These are phyloP conservation scores for Atherinosoma microstoma DNA, from an alignment of 2,797 vertebrate species.

Conservation along the genomic window DNA sequence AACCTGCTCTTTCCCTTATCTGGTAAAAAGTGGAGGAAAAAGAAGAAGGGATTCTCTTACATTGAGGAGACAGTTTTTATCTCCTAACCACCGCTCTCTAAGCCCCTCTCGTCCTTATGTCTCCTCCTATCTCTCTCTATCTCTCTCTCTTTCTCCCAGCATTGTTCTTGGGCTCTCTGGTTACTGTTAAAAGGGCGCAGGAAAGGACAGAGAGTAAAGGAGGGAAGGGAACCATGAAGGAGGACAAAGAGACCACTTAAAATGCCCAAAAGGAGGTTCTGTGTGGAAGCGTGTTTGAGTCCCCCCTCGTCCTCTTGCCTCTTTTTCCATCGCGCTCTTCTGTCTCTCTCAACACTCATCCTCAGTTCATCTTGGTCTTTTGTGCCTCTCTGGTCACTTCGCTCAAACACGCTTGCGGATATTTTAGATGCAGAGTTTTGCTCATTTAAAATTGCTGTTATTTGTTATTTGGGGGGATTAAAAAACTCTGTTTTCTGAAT, in stretches of 20 bases:
- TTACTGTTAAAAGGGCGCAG: slow-evolving; percentile 76
- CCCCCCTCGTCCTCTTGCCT: slow-evolving; percentile 5
- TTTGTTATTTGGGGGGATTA: too few relatives aligned
- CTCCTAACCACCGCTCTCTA: slow-evolving; percentile 66
- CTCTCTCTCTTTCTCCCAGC: slow-evolving; percentile 53
- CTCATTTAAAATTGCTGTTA: neutral
- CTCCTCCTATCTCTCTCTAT: slow-evolving; percentile 32
- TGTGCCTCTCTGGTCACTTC: neutral
- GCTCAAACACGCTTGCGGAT: neutral
- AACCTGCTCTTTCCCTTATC: slow-evolving; percentile 70
- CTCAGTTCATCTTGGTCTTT: slow-evolving; percentile 24
- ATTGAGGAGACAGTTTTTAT: slow-evolving; percentile 77
- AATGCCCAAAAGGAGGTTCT: slow-evolving; percentile 63
- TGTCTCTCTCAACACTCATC: slow-evolving; percentile 33
- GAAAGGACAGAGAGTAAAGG: slow-evolving; percentile 66
- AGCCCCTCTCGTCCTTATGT: slow-evolving; percentile 35
- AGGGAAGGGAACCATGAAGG: slow-evolving; percentile 65
- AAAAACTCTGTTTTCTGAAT: too few relatives aligned
- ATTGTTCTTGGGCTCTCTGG: slow-evolving; percentile 70
- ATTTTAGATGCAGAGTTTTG: neutral
- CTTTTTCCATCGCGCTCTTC: slow-evolving; percentile 20
- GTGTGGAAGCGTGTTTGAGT: slow-evolving; percentile 61
- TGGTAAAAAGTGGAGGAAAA: slow-evolving; percentile 52
- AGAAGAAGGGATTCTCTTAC: slow-evolving; percentile 76
- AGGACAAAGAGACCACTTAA: slow-evolving; percentile 76